A percentile compares a stretch with the other conserved stretches of the same genome.
phyloP scores from a whole-genome alignment of 2,113 vertebrate species.

The Heterochromis multidens region DNA sequence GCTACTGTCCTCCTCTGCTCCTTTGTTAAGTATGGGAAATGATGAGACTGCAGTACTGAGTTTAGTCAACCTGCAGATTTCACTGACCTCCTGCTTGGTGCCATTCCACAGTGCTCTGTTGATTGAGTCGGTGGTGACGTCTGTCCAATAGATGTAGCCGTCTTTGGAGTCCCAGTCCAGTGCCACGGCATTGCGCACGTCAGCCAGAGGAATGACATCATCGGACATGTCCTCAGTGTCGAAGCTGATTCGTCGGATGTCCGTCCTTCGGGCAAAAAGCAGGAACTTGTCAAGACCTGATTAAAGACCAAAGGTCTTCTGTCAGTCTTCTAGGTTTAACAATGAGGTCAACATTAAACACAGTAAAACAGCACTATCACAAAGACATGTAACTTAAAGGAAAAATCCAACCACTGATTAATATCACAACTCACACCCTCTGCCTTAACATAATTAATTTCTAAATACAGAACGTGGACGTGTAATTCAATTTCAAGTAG shows the following conservation, averaged over 20 bases:
- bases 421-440: not conserved
- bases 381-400: not conserved
- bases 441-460: not conserved
- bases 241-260: slow-evolving; percentile 99
- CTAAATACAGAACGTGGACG: not conserved
- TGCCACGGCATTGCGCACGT: slow-evolving; percentile 96
- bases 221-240: slow-evolving; percentile 97
- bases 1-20: not conserved
- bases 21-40: not conserved
- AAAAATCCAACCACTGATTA: not conserved
- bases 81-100: slow-evolving; percentile 89
- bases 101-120: slow-evolving; percentile 97
- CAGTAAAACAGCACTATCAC: slow-evolving; percentile 47
- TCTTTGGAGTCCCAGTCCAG: slow-evolving; percentile 94
- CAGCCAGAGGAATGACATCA: slow-evolving; percentile 94
- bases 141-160: slow-evolving; percentile 96
- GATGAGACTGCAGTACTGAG: not conserved
- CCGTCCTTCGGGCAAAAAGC: slow-evolving; percentile 99
- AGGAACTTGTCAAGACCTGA: slow-evolving; percentile 99
- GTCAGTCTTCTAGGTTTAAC: slow-evolving; percentile 95
- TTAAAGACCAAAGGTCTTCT: slow-evolving; percentile 99
- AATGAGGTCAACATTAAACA: slow-evolving; percentile 77
- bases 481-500: not conserved
- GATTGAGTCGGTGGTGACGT: slow-evolving; percentile 97
- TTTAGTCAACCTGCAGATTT: not conserved